phyloP scores from a whole-genome alignment of 2,797 vertebrate genomes.

The Halcyon badia region DNA sequence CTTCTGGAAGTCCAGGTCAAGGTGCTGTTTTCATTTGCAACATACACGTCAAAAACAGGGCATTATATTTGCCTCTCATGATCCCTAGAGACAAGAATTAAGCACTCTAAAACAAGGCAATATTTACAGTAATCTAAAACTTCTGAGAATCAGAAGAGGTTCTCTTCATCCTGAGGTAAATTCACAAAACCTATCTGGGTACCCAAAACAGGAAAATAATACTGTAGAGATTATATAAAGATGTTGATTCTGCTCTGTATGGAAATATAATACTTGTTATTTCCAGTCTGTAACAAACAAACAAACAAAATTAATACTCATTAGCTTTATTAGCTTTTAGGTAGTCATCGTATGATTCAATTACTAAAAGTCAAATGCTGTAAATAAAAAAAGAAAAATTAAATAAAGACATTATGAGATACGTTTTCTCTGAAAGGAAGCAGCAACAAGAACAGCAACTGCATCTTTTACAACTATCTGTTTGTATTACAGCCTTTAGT shows the following conservation, averaged over 20 bases:
- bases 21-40: background rate
- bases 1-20: background rate
- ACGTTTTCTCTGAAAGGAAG: background rate
- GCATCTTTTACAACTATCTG: background rate
- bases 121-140: background rate
- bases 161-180: background rate
- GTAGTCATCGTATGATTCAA: background rate
- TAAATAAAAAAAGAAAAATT: background rate
- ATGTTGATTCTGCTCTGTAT: background rate
- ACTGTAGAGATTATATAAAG: background rate
- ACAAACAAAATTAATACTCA: background rate
- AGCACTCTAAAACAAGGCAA: background rate
- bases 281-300: background rate
- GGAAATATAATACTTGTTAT: background rate
- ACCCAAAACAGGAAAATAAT: background rate
- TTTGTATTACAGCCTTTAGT: background rate
- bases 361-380: background rate
- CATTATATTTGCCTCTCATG: background rate
- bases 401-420: background rate
- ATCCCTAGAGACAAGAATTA: background rate
- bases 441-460: background rate
- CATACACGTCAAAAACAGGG: accelerated
- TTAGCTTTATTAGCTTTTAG: background rate
- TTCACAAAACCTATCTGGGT: background rate
- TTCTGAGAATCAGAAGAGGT: background rate